Conservation (phyloP, 1,140 invertebrate genomes). For the Acyrthosiphon pisum region DNA sequence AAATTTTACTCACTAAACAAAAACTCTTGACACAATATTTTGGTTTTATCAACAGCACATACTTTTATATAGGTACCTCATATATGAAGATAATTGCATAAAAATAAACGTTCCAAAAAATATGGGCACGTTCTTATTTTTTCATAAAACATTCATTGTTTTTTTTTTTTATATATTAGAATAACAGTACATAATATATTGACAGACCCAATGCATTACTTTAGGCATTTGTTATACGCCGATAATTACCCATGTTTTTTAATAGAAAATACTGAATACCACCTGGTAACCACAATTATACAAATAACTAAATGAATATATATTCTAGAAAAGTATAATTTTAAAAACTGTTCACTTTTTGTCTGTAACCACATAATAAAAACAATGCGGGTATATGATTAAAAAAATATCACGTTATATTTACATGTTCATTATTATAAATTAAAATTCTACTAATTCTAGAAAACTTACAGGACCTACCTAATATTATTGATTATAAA, state of each 20-base stretch:
- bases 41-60: not conserved
- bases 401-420: not conserved
- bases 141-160: not conserved
- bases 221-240: not conserved
- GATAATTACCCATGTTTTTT: not conserved
- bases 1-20: not conserved
- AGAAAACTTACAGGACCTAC: not conserved
- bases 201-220: too few relatives aligned
- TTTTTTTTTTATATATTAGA: not conserved
- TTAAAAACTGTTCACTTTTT: not conserved
- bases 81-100: constrained; percentile 21
- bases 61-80: not conserved
- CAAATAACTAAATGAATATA: constrained; percentile 33
- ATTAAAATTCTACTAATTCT: constrained; percentile 1
- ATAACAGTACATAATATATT: constrained; percentile 14
- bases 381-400: not conserved
- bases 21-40: constrained; percentile 1
- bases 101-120: not conserved
- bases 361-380: not conserved
- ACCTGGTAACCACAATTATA: constrained; percentile 15
- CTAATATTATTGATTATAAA: not conserved
- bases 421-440: not conserved
- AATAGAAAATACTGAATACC: constrained; percentile 59
- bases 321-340: not conserved
- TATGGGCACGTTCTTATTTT: constrained; percentile 27